phyloP scores from a whole-genome alignment of 2,888 invertebrate species.

The Elegia similella region DNA sequence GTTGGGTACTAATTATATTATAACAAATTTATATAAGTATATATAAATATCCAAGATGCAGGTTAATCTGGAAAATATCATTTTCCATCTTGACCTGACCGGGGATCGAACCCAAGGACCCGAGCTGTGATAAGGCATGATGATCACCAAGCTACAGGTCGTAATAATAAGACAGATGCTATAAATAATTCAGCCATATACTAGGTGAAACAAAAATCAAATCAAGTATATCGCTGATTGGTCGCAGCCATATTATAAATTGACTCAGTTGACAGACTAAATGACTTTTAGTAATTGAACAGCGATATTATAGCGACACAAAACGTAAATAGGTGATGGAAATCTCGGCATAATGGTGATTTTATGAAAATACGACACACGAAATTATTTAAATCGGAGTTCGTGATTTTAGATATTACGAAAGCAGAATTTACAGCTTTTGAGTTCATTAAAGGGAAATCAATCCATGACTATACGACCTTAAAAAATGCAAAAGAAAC shows the following conservation, averaged over 20 bases:
- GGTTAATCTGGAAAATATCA: too few relatives aligned
- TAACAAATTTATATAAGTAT: too few relatives aligned
- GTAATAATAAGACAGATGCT: too few relatives aligned
- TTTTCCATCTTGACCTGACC: too few relatives aligned
- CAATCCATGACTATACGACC: background rate
- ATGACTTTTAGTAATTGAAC: constrained; percentile 51
- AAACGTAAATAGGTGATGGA: constrained; percentile 28
- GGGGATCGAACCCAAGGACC: too few relatives aligned
- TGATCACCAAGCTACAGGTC: too few relatives aligned
- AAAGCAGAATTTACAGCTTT: background rate
- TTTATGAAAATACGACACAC: constrained; percentile 39
- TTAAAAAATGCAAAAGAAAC: too few relatives aligned
- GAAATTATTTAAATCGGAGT: constrained; percentile 9
- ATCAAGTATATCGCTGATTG: constrained; percentile 48
- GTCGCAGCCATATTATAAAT: constrained; percentile 48
- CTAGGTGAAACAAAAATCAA: constrained; percentile 36
- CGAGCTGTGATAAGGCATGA: too few relatives aligned
- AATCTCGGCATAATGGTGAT: constrained; percentile 33
- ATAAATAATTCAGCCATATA: too few relatives aligned
- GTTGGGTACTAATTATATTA: too few relatives aligned
- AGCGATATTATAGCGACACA: constrained; percentile 41
- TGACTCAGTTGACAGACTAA: constrained; percentile 40
- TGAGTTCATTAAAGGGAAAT: background rate
- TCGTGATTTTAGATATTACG: constrained; percentile 1
- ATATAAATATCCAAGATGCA: too few relatives aligned